phyloP scores from a whole-genome alignment of 1,140 invertebrate species.

The Drosophila yakuba region DNA sequence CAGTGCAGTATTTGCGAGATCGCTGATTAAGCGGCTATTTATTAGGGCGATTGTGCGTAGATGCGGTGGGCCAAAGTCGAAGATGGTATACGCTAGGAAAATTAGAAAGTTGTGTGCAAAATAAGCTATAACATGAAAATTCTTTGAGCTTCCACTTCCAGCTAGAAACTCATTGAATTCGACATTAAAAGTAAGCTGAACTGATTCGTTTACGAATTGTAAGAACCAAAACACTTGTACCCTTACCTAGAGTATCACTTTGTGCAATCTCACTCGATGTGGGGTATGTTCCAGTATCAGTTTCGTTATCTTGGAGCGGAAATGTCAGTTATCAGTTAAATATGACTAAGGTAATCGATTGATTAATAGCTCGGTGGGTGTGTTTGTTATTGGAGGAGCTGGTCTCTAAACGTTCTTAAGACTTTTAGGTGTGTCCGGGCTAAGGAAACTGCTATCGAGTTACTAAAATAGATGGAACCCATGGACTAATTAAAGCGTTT shows the following conservation, averaged over 20 bases:
- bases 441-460: constrained; percentile 8
- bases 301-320: constrained; percentile 55
- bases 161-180: too few relatives aligned
- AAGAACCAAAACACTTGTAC: neutral
- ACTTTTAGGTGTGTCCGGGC: constrained; percentile 23
- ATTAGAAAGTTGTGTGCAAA: too few relatives aligned
- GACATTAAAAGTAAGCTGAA: too few relatives aligned
- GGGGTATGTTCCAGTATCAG: constrained; percentile 14
- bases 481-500: constrained; percentile 12
- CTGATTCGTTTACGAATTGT: neutral
- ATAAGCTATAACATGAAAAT: too few relatives aligned
- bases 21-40: neutral
- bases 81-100: too few relatives aligned
- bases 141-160: too few relatives aligned
- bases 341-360: constrained; percentile 57
- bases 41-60: neutral
- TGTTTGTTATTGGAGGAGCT: constrained; percentile 13
- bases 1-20: constrained; percentile 2
- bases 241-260: neutral
- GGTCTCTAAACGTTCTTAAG: constrained; percentile 14
- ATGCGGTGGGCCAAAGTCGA: neutral
- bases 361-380: constrained; percentile 45
- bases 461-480: constrained; percentile 10
- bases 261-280: constrained; percentile 1
- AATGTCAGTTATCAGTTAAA: constrained; percentile 53